Conservation (phyloP, 30 jellyfish, hydroid and myxozoan genomes). For the Pelagia noctiluca region DNA sequence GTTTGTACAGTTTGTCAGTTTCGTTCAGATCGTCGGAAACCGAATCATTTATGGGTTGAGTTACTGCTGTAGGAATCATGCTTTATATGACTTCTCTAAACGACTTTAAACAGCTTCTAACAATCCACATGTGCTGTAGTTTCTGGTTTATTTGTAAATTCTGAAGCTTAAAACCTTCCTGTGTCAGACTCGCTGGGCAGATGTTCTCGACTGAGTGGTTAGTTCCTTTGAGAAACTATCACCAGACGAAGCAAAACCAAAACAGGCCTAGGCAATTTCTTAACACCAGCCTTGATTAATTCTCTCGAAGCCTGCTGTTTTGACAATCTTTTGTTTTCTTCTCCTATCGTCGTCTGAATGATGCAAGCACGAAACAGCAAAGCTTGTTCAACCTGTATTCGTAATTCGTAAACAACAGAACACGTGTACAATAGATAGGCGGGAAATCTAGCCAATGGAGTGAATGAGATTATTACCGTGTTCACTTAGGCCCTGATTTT, state of each 20-base stretch:
- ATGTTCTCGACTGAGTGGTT: too few species aligned
- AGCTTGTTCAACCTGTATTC: constrained; percentile 2
- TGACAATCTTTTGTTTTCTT: background rate
- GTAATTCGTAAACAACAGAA: background rate
- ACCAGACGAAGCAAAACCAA: background rate
- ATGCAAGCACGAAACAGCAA: constrained; percentile 3
- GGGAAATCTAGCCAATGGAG: background rate
- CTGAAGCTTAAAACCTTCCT: too few species aligned
- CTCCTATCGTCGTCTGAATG: background rate
- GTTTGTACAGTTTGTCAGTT: background rate
- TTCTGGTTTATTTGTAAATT: too few species aligned
- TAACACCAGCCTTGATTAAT: background rate
- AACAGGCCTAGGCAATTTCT: background rate
- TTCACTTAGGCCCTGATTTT: too few species aligned
- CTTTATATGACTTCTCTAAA: background rate
- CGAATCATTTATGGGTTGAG: constrained; percentile 19
- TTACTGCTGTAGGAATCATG: constrained; percentile 43
- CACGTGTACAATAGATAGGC: constrained; percentile 6
- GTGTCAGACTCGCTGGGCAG: too few species aligned
- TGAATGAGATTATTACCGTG: background rate
- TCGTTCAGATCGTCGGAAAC: constrained; percentile 4
- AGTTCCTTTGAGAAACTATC: too few species aligned
- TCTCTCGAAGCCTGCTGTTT: background rate
- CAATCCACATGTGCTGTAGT: constrained; percentile 13
- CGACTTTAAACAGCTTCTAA: too few species aligned